A percentile compares a stretch with the other conserved stretches of the same genome.
phyloP scores from a whole-genome alignment of 2,113 vertebrate genomes.

The Crotophaga sulcirostris region DNA sequence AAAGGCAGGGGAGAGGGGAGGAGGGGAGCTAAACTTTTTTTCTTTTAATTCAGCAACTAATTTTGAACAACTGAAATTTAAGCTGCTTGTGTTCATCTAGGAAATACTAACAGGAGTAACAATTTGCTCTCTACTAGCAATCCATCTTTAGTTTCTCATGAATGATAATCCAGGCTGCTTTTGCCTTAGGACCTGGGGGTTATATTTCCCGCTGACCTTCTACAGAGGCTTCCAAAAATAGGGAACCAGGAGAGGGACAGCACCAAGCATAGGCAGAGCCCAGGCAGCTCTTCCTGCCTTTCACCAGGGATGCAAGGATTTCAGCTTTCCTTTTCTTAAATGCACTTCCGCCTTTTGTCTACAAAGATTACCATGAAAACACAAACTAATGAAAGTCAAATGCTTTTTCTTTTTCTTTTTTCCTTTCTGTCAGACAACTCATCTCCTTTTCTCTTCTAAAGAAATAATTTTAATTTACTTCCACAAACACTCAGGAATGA shows the following conservation, averaged over 20 bases:
- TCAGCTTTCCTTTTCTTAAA: not conserved
- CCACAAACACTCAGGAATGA: not conserved
- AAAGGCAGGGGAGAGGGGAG: not conserved
- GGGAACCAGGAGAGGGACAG: not conserved
- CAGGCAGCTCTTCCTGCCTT: not conserved
- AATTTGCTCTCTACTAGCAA: slow-evolving; percentile 28
- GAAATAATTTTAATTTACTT: not conserved
- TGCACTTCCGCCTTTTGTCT: not conserved
- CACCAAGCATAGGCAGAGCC: accelerated
- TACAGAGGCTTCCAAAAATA: slow-evolving; percentile 61
- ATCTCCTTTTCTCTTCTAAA: not conserved
- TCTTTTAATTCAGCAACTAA: slow-evolving; percentile 30
- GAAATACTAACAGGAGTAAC: slow-evolving; percentile 50
- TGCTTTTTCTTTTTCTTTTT: accelerated
- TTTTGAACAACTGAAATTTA: slow-evolving; percentile 49
- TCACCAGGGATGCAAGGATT: not conserved
- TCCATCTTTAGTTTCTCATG: slow-evolving; percentile 23
- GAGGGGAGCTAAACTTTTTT: not conserved
- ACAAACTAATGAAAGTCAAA: not conserved
- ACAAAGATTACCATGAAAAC: not conserved
- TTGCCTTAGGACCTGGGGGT: slow-evolving; percentile 18
- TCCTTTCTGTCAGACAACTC: not conserved
- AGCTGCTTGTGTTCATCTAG: slow-evolving; percentile 27
- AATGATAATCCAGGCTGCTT: slow-evolving; percentile 58
- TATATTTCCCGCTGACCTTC: slow-evolving; percentile 59